These are phyloP conservation scores for Leptatherina wallacei DNA, from an alignment of 2,797 vertebrate species.

Conservation along the genomic window DNA sequence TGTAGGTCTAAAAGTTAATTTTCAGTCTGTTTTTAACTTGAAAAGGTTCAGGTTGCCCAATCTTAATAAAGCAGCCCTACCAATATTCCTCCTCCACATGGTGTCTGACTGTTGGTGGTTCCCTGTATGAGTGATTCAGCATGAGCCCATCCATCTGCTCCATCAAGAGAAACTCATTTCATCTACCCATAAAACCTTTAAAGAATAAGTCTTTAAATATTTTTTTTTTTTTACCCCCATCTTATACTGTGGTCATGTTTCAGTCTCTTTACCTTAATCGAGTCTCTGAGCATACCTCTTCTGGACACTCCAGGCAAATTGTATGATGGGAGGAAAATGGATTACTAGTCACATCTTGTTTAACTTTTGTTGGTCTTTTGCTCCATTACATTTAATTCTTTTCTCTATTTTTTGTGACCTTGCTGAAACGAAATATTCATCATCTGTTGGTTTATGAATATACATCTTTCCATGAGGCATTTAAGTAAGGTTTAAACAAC, in stretches of 20 bases:
- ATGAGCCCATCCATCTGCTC: not conserved
- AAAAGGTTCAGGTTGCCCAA: not conserved
- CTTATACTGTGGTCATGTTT: not conserved
- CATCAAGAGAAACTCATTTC: slow-evolving; percentile 1
- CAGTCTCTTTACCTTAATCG: not conserved
- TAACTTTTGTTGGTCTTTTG: not conserved
- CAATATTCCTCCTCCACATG: not conserved
- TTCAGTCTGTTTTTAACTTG: not conserved
- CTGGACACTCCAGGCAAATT: not conserved
- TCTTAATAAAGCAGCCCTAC: not conserved
- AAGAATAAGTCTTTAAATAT: not conserved
- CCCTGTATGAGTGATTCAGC: slow-evolving; percentile 4
- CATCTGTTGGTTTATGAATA: no score
- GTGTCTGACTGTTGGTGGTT: not conserved
- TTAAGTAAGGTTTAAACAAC: no score
- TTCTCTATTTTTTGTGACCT: not conserved
- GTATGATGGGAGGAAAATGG: not conserved
- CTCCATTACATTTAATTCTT: not conserved
- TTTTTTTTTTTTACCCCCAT: not conserved
- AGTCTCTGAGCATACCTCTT: not conserved
- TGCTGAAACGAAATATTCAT: not conserved
- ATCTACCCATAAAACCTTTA: slow-evolving; percentile 1
- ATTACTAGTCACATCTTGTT: not conserved
- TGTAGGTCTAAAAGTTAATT: not conserved
- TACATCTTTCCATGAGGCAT: not conserved